Base-by-base conservation (phyloP, 2,797 vertebrate genomes). In the Buceros bicornis region DNA sequence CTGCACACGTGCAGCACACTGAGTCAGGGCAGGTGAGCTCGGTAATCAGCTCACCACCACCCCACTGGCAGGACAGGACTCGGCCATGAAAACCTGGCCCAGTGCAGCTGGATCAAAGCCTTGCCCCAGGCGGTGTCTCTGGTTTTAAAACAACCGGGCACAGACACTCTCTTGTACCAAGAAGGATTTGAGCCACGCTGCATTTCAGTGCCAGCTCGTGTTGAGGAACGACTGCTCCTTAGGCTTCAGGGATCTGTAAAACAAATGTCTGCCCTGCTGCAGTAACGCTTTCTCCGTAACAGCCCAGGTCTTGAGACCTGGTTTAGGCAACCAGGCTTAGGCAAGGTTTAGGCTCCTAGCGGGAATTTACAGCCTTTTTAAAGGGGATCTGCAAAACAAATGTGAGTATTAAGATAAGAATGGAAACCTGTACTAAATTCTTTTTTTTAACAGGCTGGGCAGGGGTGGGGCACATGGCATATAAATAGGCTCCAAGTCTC, bases 351-450 rank as follows among this genome's bases (percentile, higher is more conserved):
- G 92, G 91, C 48, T 57, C 80, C 73, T 72, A 61, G 50, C 1
- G 48, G 96, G 95, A 95, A 84, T 92, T 97, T 93, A 95, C 73
- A 88, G 94, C 95, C 85, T 58, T 84, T 87, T 90, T 82, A 91
- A 95, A 94, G 87, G 96, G 66, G 96, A 87, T 96, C 96, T 97
- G 95, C 76, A 82, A 76, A 96, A 79, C 96, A 96, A 97, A 96
- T 97, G 96, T 95, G 95, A 86, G 83, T 79, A 57, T 69, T 42
- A 70, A 90, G 96, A 90, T 91, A 86, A 91, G 93, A 96, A 89
- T 73, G 91, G 91, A 95, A 95, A 94, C 43, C 85, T 90, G 94
- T 4, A 25, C 58, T 13, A 2, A 82, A 87, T 94, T 94, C 89
- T 86, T 76, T 62, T 62, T 54, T 85, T 93, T 91, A 90, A 81